Evolutionary conservation across 37 sponge, comb jelly and placozoan species (phyloP), one percentile per base, ranked within the genome.

Genomic region (Amphimedon queenslandica): DNA sequence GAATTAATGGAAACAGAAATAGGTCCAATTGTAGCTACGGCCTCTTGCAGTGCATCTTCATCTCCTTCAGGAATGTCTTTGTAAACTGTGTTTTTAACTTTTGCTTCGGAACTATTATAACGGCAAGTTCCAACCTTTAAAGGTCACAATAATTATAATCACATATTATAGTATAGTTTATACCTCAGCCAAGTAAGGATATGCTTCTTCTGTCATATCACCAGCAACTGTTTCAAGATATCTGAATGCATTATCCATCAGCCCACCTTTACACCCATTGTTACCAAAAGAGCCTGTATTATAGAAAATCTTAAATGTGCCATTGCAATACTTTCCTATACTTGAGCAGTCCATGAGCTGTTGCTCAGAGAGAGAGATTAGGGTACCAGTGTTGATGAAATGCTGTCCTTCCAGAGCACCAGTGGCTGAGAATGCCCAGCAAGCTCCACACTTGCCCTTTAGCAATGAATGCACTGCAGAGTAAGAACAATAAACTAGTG

Each of bases 371-470:
- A 93, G 86, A 40, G 93, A 93, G 72, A 92, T 90, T 56, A 96
- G 89, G 11, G 68, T 53, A 2, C 90, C 90, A 23, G 90, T 92
- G 57, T 89, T 82, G 57, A 81, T 84, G 72, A 85, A 90, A 65
- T 96, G 90, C 29, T 92, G 94, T 69, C 94, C 96, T 63, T 96
- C 96, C 47, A 96, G 84, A 64, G 96, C 88, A 3, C 93, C 96
- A 67, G 93, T 93, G 42, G 96, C 70, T 56, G 83, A 81, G 90
- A 96, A 96, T 37, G 96, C 87, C 96, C 96, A 96, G 81, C 96
- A 96, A 42, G 94, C 88, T 11, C 96, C 96, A 77, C 96, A 96
- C 76, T 88, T 85, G 37, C 84, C 81, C 84, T 90, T 18, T 13
- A 18, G 51, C 13, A 8, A 18, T 18, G 13, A 18, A 47, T 13